phyloP scores from a whole-genome alignment of 2,888 invertebrate species.

The Xanthostigma xanthostigma region DNA sequence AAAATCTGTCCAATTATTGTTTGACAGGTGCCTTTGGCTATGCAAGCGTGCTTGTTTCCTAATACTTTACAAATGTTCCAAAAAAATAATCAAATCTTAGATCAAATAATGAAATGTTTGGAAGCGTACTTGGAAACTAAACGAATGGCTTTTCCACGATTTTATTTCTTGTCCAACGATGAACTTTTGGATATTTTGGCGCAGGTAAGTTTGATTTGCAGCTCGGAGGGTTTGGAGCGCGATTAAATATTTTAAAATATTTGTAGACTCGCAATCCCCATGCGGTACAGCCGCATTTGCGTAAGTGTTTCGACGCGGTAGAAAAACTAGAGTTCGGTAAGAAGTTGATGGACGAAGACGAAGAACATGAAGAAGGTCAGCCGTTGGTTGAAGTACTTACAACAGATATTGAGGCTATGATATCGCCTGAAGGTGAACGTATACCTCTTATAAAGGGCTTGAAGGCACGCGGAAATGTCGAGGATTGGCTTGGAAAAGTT shows the following conservation, averaged over 20 bases:
- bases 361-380: constrained; percentile 29
- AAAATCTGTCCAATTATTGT: neutral
- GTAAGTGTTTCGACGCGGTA: constrained; percentile 81
- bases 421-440: constrained; percentile 78
- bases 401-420: constrained; percentile 76
- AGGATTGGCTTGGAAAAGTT: constrained; percentile 83
- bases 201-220: constrained; percentile 36
- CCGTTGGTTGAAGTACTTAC: constrained; percentile 40
- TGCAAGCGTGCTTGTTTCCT: constrained; percentile 63
- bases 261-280: constrained; percentile 65
- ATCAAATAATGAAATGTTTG: constrained; percentile 79
- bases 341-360: constrained; percentile 37
- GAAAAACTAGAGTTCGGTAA: constrained; percentile 62
- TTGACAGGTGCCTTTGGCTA: constrained; percentile 53
- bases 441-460: constrained; percentile 64
- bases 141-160: constrained; percentile 67
- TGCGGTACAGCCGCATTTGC: constrained; percentile 77
- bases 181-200: constrained; percentile 80
- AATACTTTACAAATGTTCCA: constrained; percentile 52
- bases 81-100: constrained; percentile 62
- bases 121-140: constrained; percentile 83
- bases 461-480: constrained; percentile 80
- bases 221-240: neutral
- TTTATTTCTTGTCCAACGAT: constrained; percentile 77
- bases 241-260: neutral